Evolutionary conservation across 2,113 vertebrate species (phyloP).

Genomic region (Phaetusa simplex): DNA sequence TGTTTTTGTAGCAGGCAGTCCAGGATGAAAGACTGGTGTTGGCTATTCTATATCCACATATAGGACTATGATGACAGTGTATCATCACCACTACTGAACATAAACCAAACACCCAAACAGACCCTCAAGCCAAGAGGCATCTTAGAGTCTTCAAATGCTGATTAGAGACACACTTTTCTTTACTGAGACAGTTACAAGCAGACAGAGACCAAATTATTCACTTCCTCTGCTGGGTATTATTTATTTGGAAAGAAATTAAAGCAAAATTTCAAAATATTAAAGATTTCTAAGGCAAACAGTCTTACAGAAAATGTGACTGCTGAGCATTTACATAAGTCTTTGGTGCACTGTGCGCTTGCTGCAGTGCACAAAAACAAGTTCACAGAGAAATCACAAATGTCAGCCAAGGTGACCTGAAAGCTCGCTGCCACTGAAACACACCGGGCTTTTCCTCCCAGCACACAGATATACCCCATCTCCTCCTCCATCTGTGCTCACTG

Average conservation of each 20-base stretch:
- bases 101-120: background rate
- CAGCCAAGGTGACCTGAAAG: background rate
- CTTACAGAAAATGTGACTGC: rapidly evolving
- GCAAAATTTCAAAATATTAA: background rate
- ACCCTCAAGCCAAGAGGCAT: background rate
- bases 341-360: background rate
- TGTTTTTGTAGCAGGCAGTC: background rate
- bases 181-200: background rate
- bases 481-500: background rate
- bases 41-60: background rate
- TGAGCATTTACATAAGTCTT: background rate
- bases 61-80: rapidly evolving
- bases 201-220: background rate
- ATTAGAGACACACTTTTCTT: background rate
- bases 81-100: background rate
- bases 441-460: background rate
- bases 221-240: background rate
- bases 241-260: background rate
- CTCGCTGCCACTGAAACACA: background rate
- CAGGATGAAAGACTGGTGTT: background rate
- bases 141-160: background rate
- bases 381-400: background rate
- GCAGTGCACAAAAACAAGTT: background rate
- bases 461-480: background rate
- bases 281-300: background rate